Conservation (phyloP, 2,113 vertebrate species). For the Rhombomys opimus region DNA sequence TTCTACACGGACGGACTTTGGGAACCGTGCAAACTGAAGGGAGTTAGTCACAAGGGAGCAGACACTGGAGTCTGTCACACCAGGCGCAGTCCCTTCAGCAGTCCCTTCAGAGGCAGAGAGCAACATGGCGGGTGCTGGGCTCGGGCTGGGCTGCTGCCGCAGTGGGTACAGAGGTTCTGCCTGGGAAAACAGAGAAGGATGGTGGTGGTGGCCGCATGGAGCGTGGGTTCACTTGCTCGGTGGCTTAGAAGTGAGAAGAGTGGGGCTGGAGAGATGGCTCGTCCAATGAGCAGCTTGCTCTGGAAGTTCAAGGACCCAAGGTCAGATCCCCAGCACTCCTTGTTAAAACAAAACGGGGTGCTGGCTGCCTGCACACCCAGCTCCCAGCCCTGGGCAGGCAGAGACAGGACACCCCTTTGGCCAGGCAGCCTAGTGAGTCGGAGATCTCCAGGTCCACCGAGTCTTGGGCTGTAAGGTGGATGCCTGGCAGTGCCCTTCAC, state of each 20-base stretch:
- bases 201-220: background rate
- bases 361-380: too few relatives aligned
- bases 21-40: background rate
- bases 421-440: background rate
- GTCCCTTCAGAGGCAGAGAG: background rate
- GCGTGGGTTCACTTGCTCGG: rapidly evolving
- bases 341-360: background rate
- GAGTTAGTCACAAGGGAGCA: background rate
- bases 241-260: background rate
- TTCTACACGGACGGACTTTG: too few relatives aligned
- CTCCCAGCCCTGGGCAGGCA: background rate
- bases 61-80: rapidly evolving
- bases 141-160: background rate
- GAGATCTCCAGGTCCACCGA: background rate
- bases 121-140: rapidly evolving
- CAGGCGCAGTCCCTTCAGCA: rapidly evolving
- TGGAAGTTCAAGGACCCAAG: too few relatives aligned
- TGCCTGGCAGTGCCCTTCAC: background rate
- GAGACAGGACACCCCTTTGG: background rate
- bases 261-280: too few relatives aligned
- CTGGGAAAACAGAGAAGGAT: background rate
- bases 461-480: background rate
- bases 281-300: background rate
- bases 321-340: background rate
- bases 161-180: background rate